Conservation (phyloP, 2,888 invertebrate species). For the Pristionchus exspectatus region DNA sequence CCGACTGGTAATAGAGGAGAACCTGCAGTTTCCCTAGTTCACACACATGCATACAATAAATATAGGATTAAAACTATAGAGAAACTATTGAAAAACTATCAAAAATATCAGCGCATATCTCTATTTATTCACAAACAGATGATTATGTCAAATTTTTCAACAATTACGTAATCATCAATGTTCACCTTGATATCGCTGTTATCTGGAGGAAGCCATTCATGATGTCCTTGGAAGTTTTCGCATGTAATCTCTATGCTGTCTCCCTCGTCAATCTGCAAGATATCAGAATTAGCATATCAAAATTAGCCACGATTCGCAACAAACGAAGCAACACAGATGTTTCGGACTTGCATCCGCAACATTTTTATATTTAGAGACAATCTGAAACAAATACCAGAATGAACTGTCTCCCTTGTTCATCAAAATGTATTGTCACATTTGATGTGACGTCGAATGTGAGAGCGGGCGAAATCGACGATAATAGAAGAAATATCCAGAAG, state of each 20-base stretch:
- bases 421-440: slow-evolving; percentile 38
- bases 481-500: not conserved
- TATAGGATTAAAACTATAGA: no score
- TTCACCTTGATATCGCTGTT: slow-evolving; percentile 47
- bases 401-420: slow-evolving; percentile 4
- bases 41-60: no score
- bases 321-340: no score
- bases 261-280: slow-evolving; percentile 51
- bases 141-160: no score
- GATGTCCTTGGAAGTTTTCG: slow-evolving; percentile 5
- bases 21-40: no score
- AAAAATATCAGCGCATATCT: not conserved
- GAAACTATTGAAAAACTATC: not conserved
- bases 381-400: slow-evolving; percentile 28
- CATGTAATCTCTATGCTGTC: slow-evolving; percentile 37
- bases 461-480: not conserved
- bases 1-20: no score
- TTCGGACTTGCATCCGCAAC: not conserved
- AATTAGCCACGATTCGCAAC: not conserved
- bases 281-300: not conserved
- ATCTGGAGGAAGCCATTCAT: slow-evolving; percentile 43
- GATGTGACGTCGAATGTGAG: slow-evolving; percentile 20
- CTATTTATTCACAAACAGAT: no score
- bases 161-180: not conserved
- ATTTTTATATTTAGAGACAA: not conserved